Evolutionary conservation across 1,140 invertebrate genomes (phyloP), one percentile per base, ranked within the genome.

Genomic region (Galendromus occidentalis): DNA sequence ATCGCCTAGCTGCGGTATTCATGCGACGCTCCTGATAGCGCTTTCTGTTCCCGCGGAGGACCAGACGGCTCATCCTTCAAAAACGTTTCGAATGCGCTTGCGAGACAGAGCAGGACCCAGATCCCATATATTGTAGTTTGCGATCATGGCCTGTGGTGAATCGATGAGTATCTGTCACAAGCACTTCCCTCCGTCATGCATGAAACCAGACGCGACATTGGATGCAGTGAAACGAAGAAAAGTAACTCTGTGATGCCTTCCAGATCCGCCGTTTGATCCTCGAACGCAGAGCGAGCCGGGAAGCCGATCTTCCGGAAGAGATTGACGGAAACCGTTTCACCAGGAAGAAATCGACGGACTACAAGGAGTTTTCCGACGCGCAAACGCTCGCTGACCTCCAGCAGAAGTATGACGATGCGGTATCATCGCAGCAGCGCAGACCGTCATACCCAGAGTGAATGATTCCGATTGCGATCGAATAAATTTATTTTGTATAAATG

Each of bases 241-340:
- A 6, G 33, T 39, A 39, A 39, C 33, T 39, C 33, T 59, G 22
- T 33, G 51, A 33, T 59, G 22, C 25, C 2, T n/a, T 59, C 51
- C 51, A 59, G 51, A 33, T 59, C 14, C 51, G 51, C 25, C 51
- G 51, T 25, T 33, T 59, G 51, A 59, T 59, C 22, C 33, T 59
- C 14, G 25, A 59, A 33, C 51, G 51, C 33, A 25, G 51, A 18
- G 51, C 51, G 25, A 59, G 51, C 51, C 51, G 51, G 4, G 51
- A 59, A 25, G 51, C 51, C 25, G 51, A 59, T 59, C 51, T 59
- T 18, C 51, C 51, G 6, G 51, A 59, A 59, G 51, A 59, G 51
- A 22, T 59, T 59, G 51, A 59, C 33, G 51, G 51, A 17, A 59
- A 59, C 51, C 51, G 51, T 14, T 59, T 59, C 33, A 20, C 51